Percentiles rank a stretch among this genome's conserved stretches.
Conservation (phyloP, 2,113 vertebrate species). For the Steatornis caripensis region DNA sequence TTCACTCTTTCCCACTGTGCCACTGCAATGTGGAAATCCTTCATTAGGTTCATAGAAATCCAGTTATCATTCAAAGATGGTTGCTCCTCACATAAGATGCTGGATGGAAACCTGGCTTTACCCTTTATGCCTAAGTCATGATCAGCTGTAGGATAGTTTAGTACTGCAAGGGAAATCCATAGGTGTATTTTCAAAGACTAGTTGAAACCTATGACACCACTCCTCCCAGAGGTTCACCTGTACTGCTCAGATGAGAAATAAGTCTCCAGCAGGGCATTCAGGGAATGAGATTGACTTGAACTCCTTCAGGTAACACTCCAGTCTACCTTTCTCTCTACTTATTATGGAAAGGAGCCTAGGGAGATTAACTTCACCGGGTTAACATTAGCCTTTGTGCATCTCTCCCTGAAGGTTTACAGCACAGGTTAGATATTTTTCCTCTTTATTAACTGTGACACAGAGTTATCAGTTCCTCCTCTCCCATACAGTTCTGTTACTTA, state of each 20-base stretch:
- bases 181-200: neutral
- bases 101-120: neutral
- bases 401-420: neutral
- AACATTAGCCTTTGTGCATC: neutral
- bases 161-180: neutral
- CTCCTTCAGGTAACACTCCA: neutral
- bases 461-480: neutral
- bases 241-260: neutral
- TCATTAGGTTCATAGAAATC: neutral
- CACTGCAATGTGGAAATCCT: neutral
- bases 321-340: neutral
- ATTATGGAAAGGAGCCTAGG: neutral
- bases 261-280: rapidly evolving
- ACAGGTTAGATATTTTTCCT: neutral
- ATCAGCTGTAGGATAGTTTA: neutral
- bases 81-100: neutral
- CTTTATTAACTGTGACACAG: neutral
- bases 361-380: neutral
- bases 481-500: neutral
- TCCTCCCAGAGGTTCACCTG: neutral
- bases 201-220: neutral
- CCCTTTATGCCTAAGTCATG: neutral
- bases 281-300: neutral
- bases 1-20: neutral
- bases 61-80: neutral